A percentile compares a stretch with the other conserved stretches of the same genome.
Conservation (phyloP, 2,888 invertebrate species). For the Cryptophagus acutangulus region DNA sequence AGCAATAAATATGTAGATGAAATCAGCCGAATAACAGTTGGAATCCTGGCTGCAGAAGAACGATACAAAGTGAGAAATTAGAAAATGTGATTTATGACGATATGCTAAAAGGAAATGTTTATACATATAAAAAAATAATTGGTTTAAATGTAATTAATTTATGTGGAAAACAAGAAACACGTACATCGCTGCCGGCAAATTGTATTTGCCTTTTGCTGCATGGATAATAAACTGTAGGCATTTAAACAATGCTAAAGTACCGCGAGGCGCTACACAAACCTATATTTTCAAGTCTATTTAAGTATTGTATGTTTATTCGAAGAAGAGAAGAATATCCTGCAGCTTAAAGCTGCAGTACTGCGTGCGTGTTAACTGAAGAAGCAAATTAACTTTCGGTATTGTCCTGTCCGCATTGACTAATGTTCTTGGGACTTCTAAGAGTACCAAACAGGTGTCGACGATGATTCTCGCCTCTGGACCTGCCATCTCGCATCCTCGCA, state of each 20-base stretch:
- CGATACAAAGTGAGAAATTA: constrained; percentile 29
- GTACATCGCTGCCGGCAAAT: constrained; percentile 3
- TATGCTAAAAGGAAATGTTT: too few relatives aligned
- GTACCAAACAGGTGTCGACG: constrained; percentile 36
- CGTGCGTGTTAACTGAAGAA: constrained; percentile 40
- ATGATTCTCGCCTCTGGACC: constrained; percentile 32
- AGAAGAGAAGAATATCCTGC: constrained; percentile 23
- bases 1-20: constrained; percentile 31
- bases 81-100: constrained; percentile 30
- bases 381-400: constrained; percentile 46
- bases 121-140: too few relatives aligned
- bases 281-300: constrained; percentile 30
- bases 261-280: constrained; percentile 19
- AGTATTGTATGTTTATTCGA: constrained; percentile 30
- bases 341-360: constrained; percentile 23
- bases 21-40: constrained; percentile 28
- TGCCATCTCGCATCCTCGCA: constrained; percentile 20
- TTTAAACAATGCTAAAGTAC: constrained; percentile 12
- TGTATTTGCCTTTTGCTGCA: constrained; percentile 11
- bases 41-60: too few relatives aligned
- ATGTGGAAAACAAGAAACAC: constrained; percentile 2
- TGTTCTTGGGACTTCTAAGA: constrained; percentile 28
- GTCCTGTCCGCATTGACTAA: constrained; percentile 43
- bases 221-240: constrained; percentile 14
- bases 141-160: too few relatives aligned